Percentiles rank a stretch among this genome's conserved stretches.
These are phyloP conservation scores for Maconellicoccus hirsutus DNA, from an alignment of 1,140 invertebrate species.

Conservation along the genomic window DNA sequence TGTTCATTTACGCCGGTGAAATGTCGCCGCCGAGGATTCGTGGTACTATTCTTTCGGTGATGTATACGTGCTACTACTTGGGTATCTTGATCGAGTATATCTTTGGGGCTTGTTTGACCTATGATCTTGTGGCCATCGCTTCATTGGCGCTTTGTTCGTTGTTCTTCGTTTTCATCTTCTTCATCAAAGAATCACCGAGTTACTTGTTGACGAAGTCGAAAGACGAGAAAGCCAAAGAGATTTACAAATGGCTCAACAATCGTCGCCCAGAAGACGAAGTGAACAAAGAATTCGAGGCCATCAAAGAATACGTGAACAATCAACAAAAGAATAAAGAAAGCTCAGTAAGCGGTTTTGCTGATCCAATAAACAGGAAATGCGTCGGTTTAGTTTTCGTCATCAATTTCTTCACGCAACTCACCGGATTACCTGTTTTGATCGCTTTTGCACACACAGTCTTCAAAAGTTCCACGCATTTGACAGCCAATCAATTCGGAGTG, in stretches of 20 bases:
- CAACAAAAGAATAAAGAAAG: slow-evolving; percentile 20
- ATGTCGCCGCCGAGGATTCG: slow-evolving; percentile 41
- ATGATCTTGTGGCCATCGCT: slow-evolving; percentile 50
- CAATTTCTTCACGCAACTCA: slow-evolving; percentile 28
- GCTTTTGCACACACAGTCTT: slow-evolving; percentile 26
- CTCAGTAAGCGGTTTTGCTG: slow-evolving; percentile 23
- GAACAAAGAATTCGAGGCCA: slow-evolving; percentile 41
- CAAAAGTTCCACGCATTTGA: slow-evolving; percentile 36
- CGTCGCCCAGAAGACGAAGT: slow-evolving; percentile 55
- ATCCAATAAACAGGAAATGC: slow-evolving; percentile 27
- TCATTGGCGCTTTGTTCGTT: slow-evolving; percentile 47
- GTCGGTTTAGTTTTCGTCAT: slow-evolving; percentile 27
- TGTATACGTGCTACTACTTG: slow-evolving; percentile 64
- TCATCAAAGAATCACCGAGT: slow-evolving; percentile 73
- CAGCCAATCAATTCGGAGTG: slow-evolving; percentile 44
- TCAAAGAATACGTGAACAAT: slow-evolving; percentile 24
- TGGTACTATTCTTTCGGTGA: slow-evolving; percentile 49
- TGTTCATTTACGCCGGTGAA: slow-evolving; percentile 77
- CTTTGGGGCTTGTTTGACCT: slow-evolving; percentile 59
- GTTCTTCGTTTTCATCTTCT: slow-evolving; percentile 53
- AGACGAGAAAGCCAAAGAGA: slow-evolving; percentile 46
- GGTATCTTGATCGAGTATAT: slow-evolving; percentile 66
- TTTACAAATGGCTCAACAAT: slow-evolving; percentile 60
- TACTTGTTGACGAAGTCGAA: slow-evolving; percentile 49
- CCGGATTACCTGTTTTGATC: slow-evolving; percentile 27